These are phyloP conservation scores for Lepidothrix coronata DNA, from an alignment of 2,113 vertebrate genomes.

Conservation along the genomic window DNA sequence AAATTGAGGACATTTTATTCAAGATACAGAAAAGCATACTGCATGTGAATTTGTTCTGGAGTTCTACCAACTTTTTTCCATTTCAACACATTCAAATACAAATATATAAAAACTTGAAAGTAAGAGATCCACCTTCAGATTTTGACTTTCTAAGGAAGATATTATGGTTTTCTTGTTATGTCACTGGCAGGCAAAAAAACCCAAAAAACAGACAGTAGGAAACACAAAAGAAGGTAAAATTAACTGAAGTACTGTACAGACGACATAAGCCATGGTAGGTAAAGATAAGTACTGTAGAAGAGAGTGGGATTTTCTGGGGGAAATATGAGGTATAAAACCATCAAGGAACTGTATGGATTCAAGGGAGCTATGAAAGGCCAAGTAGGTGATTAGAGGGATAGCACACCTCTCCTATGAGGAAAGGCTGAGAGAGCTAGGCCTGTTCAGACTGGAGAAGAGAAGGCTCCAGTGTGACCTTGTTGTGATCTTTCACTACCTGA, in stretches of 20 bases:
- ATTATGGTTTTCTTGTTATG: neutral
- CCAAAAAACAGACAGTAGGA: neutral
- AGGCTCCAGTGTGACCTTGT: neutral
- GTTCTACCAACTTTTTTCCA: neutral
- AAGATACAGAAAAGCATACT: neutral
- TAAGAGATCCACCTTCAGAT: neutral
- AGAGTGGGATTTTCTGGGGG: neutral
- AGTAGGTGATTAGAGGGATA: neutral
- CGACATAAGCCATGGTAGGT: neutral
- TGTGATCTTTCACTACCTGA: neutral
- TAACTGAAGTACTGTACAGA: neutral
- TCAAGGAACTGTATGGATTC: neutral
- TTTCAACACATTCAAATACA: neutral
- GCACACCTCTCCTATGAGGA: no score
- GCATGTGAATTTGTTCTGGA: neutral
- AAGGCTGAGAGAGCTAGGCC: neutral
- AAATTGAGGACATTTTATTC: neutral
- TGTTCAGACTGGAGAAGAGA: neutral
- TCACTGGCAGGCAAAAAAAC: accelerated
- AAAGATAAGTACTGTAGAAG: neutral
- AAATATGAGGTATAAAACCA: neutral
- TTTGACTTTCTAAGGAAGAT: neutral
- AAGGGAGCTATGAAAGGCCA: neutral
- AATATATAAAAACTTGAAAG: neutral
- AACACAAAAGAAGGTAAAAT: neutral